Base-by-base conservation (phyloP, 2,888 invertebrate genomes). In the Blastobasis lacticolella region DNA sequence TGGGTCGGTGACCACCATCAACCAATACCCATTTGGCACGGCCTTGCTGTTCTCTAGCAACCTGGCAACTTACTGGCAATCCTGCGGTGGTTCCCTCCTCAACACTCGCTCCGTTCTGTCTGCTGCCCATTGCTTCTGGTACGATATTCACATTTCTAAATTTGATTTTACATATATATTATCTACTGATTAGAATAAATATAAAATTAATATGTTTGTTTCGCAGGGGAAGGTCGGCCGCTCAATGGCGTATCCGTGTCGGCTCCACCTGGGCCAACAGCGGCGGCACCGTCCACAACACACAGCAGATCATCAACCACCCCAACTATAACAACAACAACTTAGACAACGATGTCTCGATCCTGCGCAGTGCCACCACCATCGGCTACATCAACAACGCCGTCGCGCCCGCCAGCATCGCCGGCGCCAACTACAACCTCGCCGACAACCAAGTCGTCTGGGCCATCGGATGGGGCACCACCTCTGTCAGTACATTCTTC, bases 381-480 rank as follows among this genome's bases (percentile, higher is more conserved):
- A 45, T 48, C 8, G 64, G 76, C 7, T 48, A 4, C 0, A 64
- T 57, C 6, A 66, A 53, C 44, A 66, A 59, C 43, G 55, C 54
- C 4, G 63, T 70, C 0, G 54, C 56, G 4, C 57, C 69, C 4
- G 74, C 46, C 4, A 54, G 57, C 6, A 70, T 80, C 6, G 71
- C 81, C 40, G 70, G 76, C 0, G 4, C 66, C 10, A 73, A 66
- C 53, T 81, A 78, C 57, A 59, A 64, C 9, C 54, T 78, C 0
- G 55, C 52, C 8, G 76, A 76, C 54, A 69, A 74, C 53, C 63
- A 70, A 49, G 57, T 61, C 2, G 71, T 78, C 0, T 77, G 70
- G 72, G 74, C 76, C 38, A 59, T 67, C 37, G 79, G 81, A 57
- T 81, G 78, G 79, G 81, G 81, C 1, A 38, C 57, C 9, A 66